phyloP scores from a whole-genome alignment of 2,888 invertebrate species.

The Cataglyphis livida region DNA sequence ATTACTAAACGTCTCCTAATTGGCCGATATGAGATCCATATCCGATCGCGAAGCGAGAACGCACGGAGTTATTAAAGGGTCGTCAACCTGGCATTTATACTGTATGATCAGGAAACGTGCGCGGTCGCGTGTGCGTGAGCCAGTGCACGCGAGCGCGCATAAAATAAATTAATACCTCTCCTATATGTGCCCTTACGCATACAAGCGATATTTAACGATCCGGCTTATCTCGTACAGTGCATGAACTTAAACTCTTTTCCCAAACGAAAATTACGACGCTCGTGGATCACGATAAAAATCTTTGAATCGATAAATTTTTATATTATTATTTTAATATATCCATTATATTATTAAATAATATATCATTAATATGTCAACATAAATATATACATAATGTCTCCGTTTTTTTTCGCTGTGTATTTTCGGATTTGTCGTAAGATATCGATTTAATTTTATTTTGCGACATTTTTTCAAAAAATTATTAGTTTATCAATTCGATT shows the following conservation, averaged over 20 bases:
- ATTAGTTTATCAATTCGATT: background rate
- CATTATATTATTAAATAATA: background rate
- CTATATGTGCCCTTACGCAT: constrained; percentile 43
- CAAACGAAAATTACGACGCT: constrained; percentile 32
- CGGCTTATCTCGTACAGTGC: constrained; percentile 35
- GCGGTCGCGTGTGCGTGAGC: constrained; percentile 38
- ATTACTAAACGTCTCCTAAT: constrained; percentile 71
- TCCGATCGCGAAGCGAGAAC: constrained; percentile 58
- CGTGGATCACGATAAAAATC: constrained; percentile 31
- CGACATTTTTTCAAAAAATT: background rate
- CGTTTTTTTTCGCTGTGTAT: background rate
- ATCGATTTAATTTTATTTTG: constrained; percentile 1
- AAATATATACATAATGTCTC: too few species aligned
- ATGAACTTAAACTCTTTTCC: constrained; percentile 34
- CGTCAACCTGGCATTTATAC: constrained; percentile 73
- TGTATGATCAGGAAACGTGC: constrained; percentile 68
- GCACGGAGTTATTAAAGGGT: constrained; percentile 74
- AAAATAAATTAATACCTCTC: constrained; percentile 51
- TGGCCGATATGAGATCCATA: constrained; percentile 62
- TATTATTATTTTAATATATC: constrained; percentile 10
- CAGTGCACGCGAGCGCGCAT: constrained; percentile 24
- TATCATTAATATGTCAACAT: background rate
- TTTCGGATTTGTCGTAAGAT: background rate
- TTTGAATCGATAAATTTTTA: background rate
- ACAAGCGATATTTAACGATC: constrained; percentile 36